Evolutionary conservation across 2,888 invertebrate species (phyloP).

Genomic region (Anodontia alba): DNA sequence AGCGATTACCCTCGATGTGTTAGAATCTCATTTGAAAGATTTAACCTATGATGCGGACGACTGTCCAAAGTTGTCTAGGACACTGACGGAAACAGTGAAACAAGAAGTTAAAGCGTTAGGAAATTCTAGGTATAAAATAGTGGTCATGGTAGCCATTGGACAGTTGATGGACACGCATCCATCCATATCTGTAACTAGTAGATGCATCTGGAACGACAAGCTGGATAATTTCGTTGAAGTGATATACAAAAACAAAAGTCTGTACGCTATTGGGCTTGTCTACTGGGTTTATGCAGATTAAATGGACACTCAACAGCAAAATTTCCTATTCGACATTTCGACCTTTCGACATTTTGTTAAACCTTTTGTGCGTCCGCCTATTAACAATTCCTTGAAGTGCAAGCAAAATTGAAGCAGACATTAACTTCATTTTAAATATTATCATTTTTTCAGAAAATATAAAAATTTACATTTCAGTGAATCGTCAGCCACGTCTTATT

Average conservation of each 20-base stretch:
- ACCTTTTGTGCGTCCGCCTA: too few relatives aligned
- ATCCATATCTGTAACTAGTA: conserved; percentile 73
- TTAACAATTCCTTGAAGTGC: too few relatives aligned
- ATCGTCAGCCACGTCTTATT: too few relatives aligned
- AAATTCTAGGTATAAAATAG: conserved; percentile 73
- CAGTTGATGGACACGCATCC: conserved; percentile 60
- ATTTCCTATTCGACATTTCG: too few relatives aligned
- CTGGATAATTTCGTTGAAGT: conserved; percentile 77
- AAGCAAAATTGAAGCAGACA: too few relatives aligned
- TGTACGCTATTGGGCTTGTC: conserved; percentile 77
- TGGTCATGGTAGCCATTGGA: conserved; percentile 74
- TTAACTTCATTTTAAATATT: too few relatives aligned
- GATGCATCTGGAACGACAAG: conserved; percentile 79
- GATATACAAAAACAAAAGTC: conserved; percentile 64
- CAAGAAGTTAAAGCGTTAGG: conserved; percentile 73
- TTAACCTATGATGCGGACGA: conserved; percentile 71
- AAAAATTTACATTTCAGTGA: too few relatives aligned
- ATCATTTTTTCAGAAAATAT: too few relatives aligned
- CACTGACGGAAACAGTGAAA: conserved; percentile 74
- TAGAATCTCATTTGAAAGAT: conserved; percentile 64
- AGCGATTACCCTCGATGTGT: conserved; percentile 64
- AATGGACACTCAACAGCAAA: too few relatives aligned
- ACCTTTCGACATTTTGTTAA: too few relatives aligned
- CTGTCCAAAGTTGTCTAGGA: conserved; percentile 64
- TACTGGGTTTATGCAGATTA: conserved; percentile 77